Percentiles rank a stretch among this genome's conserved stretches.
These are phyloP conservation scores for Coelopa frigida DNA, from an alignment of 1,140 invertebrate genomes.

Conservation along the genomic window DNA sequence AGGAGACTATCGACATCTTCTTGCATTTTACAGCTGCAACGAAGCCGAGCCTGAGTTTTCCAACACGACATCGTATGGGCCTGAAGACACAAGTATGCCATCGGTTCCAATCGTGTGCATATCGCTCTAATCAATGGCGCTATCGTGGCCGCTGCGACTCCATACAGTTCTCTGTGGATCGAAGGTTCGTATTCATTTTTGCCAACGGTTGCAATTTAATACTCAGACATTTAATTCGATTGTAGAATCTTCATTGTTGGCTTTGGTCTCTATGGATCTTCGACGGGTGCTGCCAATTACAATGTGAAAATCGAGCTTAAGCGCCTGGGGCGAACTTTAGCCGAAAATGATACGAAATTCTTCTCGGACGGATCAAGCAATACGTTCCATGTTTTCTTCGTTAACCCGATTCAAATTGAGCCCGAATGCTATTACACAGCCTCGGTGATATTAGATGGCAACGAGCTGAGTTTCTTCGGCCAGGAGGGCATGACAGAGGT, in stretches of 20 bases:
- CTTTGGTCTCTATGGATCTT: slow-evolving; percentile 87
- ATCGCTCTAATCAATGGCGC: slow-evolving; percentile 91
- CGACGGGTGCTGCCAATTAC: slow-evolving; percentile 84
- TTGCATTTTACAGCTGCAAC: slow-evolving; percentile 75
- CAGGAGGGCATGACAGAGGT: slow-evolving; percentile 89
- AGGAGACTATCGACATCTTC: slow-evolving; percentile 89
- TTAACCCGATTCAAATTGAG: slow-evolving; percentile 85
- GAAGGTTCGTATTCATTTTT: slow-evolving; percentile 27
- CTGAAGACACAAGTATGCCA: slow-evolving; percentile 87
- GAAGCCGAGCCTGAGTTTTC: slow-evolving; percentile 75
- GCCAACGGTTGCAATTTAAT: too few relatives aligned
- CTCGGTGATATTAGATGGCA: slow-evolving; percentile 82
- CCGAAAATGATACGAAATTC: slow-evolving; percentile 85
- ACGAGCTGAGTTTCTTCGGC: slow-evolving; percentile 89
- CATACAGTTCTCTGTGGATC: slow-evolving; percentile 88
- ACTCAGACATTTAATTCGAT: slow-evolving; percentile 85
- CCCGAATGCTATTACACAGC: slow-evolving; percentile 86
- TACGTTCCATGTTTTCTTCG: slow-evolving; percentile 88
- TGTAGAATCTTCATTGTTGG: slow-evolving; percentile 81
- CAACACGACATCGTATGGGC: slow-evolving; percentile 71
- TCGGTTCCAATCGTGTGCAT: slow-evolving; percentile 90
- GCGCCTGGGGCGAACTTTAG: slow-evolving; percentile 71
- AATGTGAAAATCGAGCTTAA: slow-evolving; percentile 87
- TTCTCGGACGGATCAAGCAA: slow-evolving; percentile 90
- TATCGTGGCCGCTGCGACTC: slow-evolving; percentile 86